Conservation (phyloP, 2,113 vertebrate species). For the Oceanites oceanicus region DNA sequence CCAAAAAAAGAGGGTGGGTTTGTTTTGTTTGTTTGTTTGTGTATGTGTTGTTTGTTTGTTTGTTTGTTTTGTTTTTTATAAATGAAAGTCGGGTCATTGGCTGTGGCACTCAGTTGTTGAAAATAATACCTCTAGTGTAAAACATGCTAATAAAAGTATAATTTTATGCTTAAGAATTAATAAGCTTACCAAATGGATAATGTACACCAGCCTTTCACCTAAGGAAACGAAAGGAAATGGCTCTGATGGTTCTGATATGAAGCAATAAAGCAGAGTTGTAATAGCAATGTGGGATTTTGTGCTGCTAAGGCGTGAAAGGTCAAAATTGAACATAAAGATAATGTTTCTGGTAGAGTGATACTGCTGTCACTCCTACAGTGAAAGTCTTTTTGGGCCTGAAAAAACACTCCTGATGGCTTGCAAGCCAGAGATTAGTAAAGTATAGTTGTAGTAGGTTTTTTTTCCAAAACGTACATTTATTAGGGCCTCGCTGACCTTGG, state of each 20-base stretch:
- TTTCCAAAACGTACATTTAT: background rate
- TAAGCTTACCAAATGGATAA: background rate
- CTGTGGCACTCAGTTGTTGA: background rate
- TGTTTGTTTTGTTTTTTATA: too few species aligned
- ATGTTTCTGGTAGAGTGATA: background rate
- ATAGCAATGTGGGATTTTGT: background rate
- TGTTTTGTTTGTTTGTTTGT: too few species aligned
- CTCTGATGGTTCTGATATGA: background rate
- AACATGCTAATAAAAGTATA: background rate
- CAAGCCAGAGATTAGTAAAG: background rate
- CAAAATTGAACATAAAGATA: background rate
- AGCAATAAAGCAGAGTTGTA: background rate
- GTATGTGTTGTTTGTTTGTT: too few species aligned
- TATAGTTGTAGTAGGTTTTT: background rate
- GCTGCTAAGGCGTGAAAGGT: background rate
- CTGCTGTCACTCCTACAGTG: fast-evolving
- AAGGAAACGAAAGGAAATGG: background rate
- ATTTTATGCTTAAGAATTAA: background rate
- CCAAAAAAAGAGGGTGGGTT: background rate
- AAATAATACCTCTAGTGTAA: background rate
- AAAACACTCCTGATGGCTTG: background rate
- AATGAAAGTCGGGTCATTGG: background rate
- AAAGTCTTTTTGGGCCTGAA: background rate
- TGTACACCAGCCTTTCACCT: background rate
- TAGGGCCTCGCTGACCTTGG: background rate